phyloP scores from a whole-genome alignment of 2,888 invertebrate genomes.

The Spodoptera picta region DNA sequence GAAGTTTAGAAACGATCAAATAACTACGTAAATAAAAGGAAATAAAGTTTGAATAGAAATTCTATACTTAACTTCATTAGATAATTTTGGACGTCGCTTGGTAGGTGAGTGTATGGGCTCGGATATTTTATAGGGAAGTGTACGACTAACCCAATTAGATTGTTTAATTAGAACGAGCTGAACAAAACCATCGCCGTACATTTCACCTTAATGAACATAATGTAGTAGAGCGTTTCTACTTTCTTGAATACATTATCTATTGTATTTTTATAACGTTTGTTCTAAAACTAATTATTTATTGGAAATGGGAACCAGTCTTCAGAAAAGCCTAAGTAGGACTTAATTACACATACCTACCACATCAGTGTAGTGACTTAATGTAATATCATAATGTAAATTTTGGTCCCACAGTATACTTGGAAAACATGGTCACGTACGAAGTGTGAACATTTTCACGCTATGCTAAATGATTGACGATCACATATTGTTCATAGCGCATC shows the following conservation, averaged over 20 bases:
- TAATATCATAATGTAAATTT: too few species aligned
- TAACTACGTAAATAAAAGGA: slow-evolving; percentile 15
- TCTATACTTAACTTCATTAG: neutral
- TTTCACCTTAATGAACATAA: slow-evolving; percentile 1
- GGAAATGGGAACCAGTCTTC: too few species aligned
- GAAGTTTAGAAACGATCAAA: neutral
- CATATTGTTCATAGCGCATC: slow-evolving; percentile 9
- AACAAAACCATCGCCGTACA: slow-evolving; percentile 8
- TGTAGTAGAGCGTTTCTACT: slow-evolving; percentile 1
- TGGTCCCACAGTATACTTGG: too few species aligned
- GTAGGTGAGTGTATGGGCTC: slow-evolving; percentile 21
- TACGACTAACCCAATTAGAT: slow-evolving; percentile 65
- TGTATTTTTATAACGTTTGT: too few species aligned
- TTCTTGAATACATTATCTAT: neutral
- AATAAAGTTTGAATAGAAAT: neutral
- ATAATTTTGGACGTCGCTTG: slow-evolving; percentile 6
- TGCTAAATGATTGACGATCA: slow-evolving; percentile 6
- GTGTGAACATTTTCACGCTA: neutral
- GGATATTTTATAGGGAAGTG: slow-evolving; percentile 42
- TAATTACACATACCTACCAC: too few species aligned
- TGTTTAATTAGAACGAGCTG: slow-evolving; percentile 61
- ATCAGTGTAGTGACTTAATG: too few species aligned
- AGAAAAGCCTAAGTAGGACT: too few species aligned
- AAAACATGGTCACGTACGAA: neutral
- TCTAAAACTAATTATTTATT: too few species aligned